Evolutionary conservation across 2,113 vertebrate species (phyloP).

Genomic region (Polyodon spathula): DNA sequence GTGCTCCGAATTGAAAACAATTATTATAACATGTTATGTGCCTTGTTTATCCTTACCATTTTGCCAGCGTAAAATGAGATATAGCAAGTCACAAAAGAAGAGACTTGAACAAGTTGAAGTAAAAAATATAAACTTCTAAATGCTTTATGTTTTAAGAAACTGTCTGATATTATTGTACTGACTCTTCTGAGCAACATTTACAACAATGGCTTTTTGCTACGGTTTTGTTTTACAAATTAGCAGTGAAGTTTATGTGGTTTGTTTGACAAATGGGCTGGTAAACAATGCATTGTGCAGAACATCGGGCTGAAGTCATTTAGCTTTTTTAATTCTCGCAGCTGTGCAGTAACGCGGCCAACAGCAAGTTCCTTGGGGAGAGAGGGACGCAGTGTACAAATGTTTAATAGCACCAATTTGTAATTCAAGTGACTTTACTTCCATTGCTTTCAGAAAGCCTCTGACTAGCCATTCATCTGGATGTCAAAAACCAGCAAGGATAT

Average conservation of each 20-base stretch:
- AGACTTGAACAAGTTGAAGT: too few species aligned
- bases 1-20: too few species aligned
- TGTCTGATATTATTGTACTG: too few species aligned
- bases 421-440: slow-evolving; percentile 11
- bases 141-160: too few species aligned
- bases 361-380: slow-evolving; percentile 4
- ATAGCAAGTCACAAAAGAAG: too few species aligned
- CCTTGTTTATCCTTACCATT: too few species aligned
- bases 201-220: not conserved
- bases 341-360: slow-evolving; percentile 4
- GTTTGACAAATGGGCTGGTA: not conserved
- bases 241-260: not conserved
- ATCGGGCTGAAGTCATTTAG: not conserved
- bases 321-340: slow-evolving; percentile 8
- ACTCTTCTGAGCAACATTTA: too few species aligned
- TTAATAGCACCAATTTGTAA: slow-evolving; percentile 9
- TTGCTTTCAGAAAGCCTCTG: slow-evolving; percentile 8
- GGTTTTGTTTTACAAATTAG: not conserved
- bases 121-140: too few species aligned
- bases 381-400: slow-evolving; percentile 4
- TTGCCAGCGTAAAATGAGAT: too few species aligned
- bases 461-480: slow-evolving; percentile 10
- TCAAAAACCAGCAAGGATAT: slow-evolving; percentile 6
- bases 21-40: too few species aligned
- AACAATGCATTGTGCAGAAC: slow-evolving; percentile 2